Base-by-base conservation (phyloP, 2,888 invertebrate species). In the Nemotelus pantherinus region DNA sequence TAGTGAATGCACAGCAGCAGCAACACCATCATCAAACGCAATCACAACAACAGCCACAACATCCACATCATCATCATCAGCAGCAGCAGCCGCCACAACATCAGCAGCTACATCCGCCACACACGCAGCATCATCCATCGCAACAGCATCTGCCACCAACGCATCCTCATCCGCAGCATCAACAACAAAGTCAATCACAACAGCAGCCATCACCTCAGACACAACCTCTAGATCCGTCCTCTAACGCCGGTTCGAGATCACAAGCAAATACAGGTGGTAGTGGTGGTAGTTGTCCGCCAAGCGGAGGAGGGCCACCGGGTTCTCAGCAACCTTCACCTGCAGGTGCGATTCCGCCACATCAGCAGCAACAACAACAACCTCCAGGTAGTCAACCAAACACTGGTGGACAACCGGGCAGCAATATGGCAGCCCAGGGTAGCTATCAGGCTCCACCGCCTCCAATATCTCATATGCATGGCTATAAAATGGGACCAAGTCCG, bases 401-500 rank as follows among this genome's bases (percentile, higher is more conserved):
- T 50, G 60, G 63, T 48, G 74, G 74, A 50, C 86, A 85, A 82
- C 82, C 83, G 80, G 83, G 84, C 77, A 86, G 84, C 81, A 86
- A 83, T 81, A 84, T 84, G 84, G 84, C 83, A 80, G 85, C 86
- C 78, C 86, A 86, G 80, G 81, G 81, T 79, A 81, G 80, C 77
- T 81, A 81, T 80, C 81, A 81, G 77, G 77, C 81, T 74, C 80
- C 82, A 81, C 81, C 82, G 77, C 82, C 81, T 80, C 81, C 80
- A 76, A 84, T 85, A 39, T 85, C 85, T 77, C 87, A 87, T 82
- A 87, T 87, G 84, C 87, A 87, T 82, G 90, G 89, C 82, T 92
- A 92, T 84, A 92, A 92, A 87, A 88, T 90, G 88, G 87, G 89
- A 74, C 90, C 89, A 65, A 91, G 90, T 84, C 89, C 90, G 80